These are phyloP conservation scores for Linhomoeus sp. DNA, from an alignment of 2,888 invertebrate genomes.

Conservation along the genomic window DNA sequence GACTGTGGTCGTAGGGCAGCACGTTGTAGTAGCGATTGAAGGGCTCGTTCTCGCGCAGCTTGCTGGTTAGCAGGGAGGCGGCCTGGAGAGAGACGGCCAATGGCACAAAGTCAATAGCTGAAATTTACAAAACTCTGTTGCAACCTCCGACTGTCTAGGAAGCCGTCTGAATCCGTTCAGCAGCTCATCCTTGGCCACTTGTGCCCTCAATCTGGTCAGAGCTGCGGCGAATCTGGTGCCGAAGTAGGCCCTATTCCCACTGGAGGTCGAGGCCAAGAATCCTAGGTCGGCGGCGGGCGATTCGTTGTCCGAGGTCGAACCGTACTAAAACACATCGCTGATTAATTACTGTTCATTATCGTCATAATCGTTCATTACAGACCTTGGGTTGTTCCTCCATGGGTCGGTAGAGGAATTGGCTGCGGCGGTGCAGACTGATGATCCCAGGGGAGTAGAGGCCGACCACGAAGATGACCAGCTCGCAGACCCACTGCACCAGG, in stretches of 20 bases:
- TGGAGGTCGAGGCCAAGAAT: no score
- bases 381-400: constrained; percentile 1
- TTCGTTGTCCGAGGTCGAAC: no score
- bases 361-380: no score
- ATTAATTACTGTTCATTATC: no score
- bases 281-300: no score
- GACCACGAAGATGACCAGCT: constrained; percentile 4
- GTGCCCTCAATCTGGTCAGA: no score
- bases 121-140: neutral
- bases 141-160: neutral
- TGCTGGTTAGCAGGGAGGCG: no score
- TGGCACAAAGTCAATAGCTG: neutral
- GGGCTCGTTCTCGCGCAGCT: constrained; percentile 1
- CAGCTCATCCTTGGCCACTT: neutral
- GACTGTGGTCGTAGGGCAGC: constrained; percentile 8
- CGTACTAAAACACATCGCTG: no score
- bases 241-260: no score
- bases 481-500: neutral
- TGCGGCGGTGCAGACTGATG: neutral
- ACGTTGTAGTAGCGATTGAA: constrained; percentile 8
- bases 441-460: constrained; percentile 8
- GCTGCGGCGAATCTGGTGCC: no score
- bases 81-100: neutral
- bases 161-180: neutral
- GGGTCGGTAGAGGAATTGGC: constrained; percentile 4